Evolutionary conservation across 2,888 invertebrate genomes (phyloP).

Genomic region (Amphimallon solstitiale): DNA sequence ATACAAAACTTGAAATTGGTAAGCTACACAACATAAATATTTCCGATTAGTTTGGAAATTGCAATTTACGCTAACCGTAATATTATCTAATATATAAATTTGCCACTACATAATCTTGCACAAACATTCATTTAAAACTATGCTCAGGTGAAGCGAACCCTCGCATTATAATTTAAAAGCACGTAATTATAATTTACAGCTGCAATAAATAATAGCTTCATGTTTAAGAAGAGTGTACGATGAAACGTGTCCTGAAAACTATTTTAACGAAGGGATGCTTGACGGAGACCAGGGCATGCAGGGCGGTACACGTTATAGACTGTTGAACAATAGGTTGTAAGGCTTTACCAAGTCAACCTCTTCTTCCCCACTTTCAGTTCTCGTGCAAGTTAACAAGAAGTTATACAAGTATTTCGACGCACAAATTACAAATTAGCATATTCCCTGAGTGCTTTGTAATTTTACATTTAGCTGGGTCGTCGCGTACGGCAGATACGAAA

Average conservation of each 20-base stretch:
- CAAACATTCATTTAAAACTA: slow-evolving; percentile 14
- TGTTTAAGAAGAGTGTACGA: slow-evolving; percentile 16
- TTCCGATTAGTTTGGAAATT: too few relatives aligned
- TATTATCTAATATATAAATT: neutral
- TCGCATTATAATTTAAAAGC: slow-evolving; percentile 18
- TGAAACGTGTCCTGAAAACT: slow-evolving; percentile 23
- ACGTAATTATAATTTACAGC: slow-evolving; percentile 27
- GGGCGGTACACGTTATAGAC: neutral
- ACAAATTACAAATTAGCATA: slow-evolving; percentile 44
- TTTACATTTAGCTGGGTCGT: slow-evolving; percentile 30
- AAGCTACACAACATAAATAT: too few relatives aligned
- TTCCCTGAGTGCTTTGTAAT: slow-evolving; percentile 35
- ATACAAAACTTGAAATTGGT: too few relatives aligned
- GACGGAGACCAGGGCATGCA: slow-evolving; percentile 2
- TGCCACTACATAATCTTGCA: neutral
- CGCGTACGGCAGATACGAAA: slow-evolving; percentile 29
- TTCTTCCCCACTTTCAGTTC: slow-evolving; percentile 1
- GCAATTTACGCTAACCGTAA: neutral
- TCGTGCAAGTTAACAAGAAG: slow-evolving; percentile 41
- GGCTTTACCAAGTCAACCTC: slow-evolving; percentile 15
- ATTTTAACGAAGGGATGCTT: slow-evolving; percentile 11
- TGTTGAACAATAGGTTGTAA: slow-evolving; percentile 21
- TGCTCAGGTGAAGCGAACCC: slow-evolving; percentile 5
- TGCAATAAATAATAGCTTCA: slow-evolving; percentile 28
- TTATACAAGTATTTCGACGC: slow-evolving; percentile 42